Percentiles rank a stretch among this genome's conserved stretches.
Conservation (phyloP, 1,140 invertebrate genomes). For the Cydia fagiglandana region DNA sequence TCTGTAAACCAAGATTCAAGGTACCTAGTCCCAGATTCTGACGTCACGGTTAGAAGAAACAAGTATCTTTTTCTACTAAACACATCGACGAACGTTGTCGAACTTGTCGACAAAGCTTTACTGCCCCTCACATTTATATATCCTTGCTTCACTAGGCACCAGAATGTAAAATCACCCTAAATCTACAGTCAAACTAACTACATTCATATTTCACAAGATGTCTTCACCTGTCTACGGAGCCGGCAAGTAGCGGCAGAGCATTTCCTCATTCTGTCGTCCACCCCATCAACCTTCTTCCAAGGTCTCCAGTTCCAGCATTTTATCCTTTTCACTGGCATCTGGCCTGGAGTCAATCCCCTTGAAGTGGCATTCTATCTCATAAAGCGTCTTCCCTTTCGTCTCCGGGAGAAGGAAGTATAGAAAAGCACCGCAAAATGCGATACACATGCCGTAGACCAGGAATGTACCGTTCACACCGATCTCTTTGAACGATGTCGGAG, state of each 20-base stretch:
- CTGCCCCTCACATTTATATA: too few relatives aligned
- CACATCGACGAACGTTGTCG: neutral
- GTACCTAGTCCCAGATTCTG: too few relatives aligned
- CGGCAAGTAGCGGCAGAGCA: slow-evolving; percentile 56
- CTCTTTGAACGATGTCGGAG: slow-evolving; percentile 74
- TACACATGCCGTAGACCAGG: slow-evolving; percentile 80
- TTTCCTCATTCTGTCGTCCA: slow-evolving; percentile 45
- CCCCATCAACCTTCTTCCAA: slow-evolving; percentile 63
- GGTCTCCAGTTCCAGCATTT: slow-evolving; percentile 64
- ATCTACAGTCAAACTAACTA: slow-evolving; percentile 32
- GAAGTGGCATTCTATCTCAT: slow-evolving; percentile 82
- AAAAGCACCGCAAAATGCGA: slow-evolving; percentile 81
- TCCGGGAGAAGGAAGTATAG: slow-evolving; percentile 83
- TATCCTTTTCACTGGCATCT: slow-evolving; percentile 55
- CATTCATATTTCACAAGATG: slow-evolving; percentile 35
- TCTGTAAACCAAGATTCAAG: too few relatives aligned
- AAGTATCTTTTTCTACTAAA: neutral
- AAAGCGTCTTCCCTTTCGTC: slow-evolving; percentile 84
- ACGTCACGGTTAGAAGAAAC: too few relatives aligned
- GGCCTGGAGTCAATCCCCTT: slow-evolving; percentile 50
- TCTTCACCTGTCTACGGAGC: slow-evolving; percentile 48
- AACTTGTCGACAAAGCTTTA: too few relatives aligned
- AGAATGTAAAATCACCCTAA: slow-evolving; percentile 3
- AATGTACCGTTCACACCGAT: slow-evolving; percentile 81
- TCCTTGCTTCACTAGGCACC: neutral